These are phyloP conservation scores for Heliconius cydno DNA, from an alignment of 2,888 invertebrate species.

Conservation along the genomic window DNA sequence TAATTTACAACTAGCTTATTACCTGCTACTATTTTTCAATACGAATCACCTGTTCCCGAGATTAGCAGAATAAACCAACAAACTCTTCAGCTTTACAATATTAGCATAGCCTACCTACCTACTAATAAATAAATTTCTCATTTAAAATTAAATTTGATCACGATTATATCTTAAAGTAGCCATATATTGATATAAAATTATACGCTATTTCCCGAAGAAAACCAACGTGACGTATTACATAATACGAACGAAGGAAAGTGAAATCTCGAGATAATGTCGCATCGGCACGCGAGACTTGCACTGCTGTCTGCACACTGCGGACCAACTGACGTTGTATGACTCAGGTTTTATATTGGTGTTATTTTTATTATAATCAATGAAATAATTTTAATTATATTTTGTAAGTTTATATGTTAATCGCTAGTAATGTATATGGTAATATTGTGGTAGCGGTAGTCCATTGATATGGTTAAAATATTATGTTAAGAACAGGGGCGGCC, in stretches of 20 bases:
- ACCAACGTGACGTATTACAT: constrained; percentile 46
- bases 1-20: too few relatives aligned
- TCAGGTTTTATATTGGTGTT: constrained; percentile 30
- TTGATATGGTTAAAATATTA: neutral
- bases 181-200: neutral
- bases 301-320: neutral
- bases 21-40: too few relatives aligned
- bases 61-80: too few relatives aligned
- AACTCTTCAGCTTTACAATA: too few relatives aligned
- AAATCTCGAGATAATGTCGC: constrained; percentile 57
- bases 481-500: neutral
- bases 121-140: neutral
- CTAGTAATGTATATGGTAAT: too few relatives aligned
- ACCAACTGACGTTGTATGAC: constrained; percentile 20
- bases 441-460: neutral
- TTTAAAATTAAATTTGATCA: neutral
- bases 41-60: too few relatives aligned
- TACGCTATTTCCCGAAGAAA: constrained; percentile 17
- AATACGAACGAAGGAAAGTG: constrained; percentile 55
- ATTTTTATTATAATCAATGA: neutral
- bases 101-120: too few relatives aligned
- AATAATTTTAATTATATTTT: neutral
- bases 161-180: neutral
- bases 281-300: constrained; percentile 52
- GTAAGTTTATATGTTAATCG: too few relatives aligned